Evolutionary conservation across 2,888 invertebrate species (phyloP).

Genomic region (Drosophila kuntzei): DNA sequence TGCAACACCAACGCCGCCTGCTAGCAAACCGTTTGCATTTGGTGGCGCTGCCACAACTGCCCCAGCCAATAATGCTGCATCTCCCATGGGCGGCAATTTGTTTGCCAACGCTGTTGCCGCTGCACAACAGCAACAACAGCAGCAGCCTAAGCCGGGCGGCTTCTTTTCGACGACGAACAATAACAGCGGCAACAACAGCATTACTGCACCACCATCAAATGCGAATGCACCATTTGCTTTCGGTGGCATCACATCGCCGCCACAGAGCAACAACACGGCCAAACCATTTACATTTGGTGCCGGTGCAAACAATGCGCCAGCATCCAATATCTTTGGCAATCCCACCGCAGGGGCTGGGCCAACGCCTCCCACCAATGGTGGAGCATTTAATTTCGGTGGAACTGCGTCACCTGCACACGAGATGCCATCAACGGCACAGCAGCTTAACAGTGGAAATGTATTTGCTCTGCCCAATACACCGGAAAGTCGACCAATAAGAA

Average conservation of each 20-base stretch:
- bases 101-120: slow-evolving; percentile 64
- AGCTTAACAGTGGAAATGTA: slow-evolving; percentile 61
- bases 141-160: slow-evolving; percentile 41
- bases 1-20: slow-evolving; percentile 16
- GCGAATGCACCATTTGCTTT: slow-evolving; percentile 65
- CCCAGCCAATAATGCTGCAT: slow-evolving; percentile 20
- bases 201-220: slow-evolving; percentile 16
- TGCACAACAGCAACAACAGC: slow-evolving; percentile 34
- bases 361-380: slow-evolving; percentile 19
- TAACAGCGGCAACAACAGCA: slow-evolving; percentile 7
- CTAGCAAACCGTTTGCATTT: slow-evolving; percentile 31
- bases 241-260: slow-evolving; percentile 28
- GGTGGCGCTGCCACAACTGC: slow-evolving; percentile 38
- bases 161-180: slow-evolving; percentile 58
- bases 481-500: slow-evolving; percentile 71
- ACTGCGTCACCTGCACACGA: slow-evolving; percentile 23
- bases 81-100: slow-evolving; percentile 52
- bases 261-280: slow-evolving; percentile 30
- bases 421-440: slow-evolving; percentile 46
- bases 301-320: slow-evolving; percentile 11
- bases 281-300: slow-evolving; percentile 70
- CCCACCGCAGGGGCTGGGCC: slow-evolving; percentile 19
- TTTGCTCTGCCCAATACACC: slow-evolving; percentile 63
- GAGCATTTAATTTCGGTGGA: slow-evolving; percentile 65
- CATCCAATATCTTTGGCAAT: slow-evolving; percentile 57